These are phyloP conservation scores for Clarias batrachus DNA, from an alignment of 2,113 vertebrate genomes.

Conservation along the genomic window DNA sequence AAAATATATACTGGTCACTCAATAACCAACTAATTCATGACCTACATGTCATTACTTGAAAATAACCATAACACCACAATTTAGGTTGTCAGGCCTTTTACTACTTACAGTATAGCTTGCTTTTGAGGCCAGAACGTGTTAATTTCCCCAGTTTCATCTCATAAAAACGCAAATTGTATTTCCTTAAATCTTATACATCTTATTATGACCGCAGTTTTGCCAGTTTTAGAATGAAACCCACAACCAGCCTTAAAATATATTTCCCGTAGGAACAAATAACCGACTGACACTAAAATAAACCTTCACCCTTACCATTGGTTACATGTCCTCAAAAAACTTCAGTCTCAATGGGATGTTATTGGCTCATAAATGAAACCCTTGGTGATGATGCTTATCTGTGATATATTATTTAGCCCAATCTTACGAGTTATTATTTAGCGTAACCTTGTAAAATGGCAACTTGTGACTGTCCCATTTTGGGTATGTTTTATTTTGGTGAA, in stretches of 20 bases:
- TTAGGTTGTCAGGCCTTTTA: neutral
- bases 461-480: neutral
- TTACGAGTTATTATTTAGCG: neutral
- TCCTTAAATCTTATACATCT: neutral
- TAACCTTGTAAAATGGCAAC: neutral
- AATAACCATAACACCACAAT: neutral
- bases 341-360: neutral
- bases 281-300: neutral
- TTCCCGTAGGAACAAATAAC: neutral
- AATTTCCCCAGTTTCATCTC: neutral
- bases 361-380: neutral
- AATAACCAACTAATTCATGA: neutral
- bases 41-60: neutral
- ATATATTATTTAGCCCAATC: neutral
- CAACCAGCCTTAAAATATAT: neutral
- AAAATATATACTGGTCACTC: neutral
- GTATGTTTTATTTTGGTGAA: constrained; percentile 22
- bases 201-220: neutral
- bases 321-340: neutral
- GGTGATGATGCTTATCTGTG: neutral
- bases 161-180: neutral
- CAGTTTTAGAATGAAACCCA: neutral
- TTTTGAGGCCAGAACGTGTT: neutral
- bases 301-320: neutral
- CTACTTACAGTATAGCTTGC: neutral